These are phyloP conservation scores for Ophion slaviceki DNA, from an alignment of 2,888 invertebrate genomes.

Conservation along the genomic window DNA sequence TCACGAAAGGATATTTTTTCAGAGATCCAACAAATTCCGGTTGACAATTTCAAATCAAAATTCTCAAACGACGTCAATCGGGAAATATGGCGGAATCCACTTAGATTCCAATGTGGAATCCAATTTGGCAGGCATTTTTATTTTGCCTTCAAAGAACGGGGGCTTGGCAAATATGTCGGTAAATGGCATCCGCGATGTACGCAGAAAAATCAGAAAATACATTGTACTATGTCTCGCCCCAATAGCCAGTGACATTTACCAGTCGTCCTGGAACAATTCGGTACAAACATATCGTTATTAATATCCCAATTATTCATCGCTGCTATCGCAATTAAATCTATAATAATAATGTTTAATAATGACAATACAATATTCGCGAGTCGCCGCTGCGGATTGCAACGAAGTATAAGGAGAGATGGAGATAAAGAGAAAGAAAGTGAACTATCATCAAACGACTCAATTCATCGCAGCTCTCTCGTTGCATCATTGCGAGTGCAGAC, in stretches of 20 bases:
- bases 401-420: neutral
- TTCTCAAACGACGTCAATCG: too few relatives aligned
- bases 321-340: neutral
- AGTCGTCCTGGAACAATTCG: neutral
- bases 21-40: too few relatives aligned
- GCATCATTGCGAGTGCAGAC: constrained; percentile 45
- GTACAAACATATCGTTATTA: neutral
- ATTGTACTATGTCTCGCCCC: constrained; percentile 7
- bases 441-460: constrained; percentile 65
- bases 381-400: neutral
- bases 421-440: constrained; percentile 30
- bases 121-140: neutral
- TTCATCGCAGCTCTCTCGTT: constrained; percentile 45
- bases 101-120: too few relatives aligned
- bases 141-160: neutral
- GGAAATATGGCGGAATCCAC: too few relatives aligned
- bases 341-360: neutral
- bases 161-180: neutral
- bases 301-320: neutral
- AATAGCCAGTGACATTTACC: constrained; percentile 12
- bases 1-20: too few relatives aligned
- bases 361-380: neutral
- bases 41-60: too few relatives aligned
- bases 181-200: neutral
- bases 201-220: constrained; percentile 19